Evolutionary conservation across 2,888 invertebrate species (phyloP), one percentile per base, ranked within the genome.

Genomic region (Allacma fusca): DNA sequence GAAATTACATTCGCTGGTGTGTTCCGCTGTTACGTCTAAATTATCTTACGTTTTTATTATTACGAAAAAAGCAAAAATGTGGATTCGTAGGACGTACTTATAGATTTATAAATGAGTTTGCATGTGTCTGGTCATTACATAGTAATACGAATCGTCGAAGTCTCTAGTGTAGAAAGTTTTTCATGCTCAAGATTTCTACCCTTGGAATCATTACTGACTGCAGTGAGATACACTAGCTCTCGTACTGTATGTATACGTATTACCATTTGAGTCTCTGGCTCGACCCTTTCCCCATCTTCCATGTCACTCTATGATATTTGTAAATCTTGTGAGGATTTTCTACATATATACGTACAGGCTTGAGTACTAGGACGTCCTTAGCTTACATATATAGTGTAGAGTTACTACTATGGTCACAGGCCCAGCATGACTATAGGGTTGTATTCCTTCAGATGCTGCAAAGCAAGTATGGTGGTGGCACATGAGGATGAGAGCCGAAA

Each of bases 281-380:
- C 34, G 68, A 69, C 68, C 68, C 68, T 69, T 69, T 69, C 40
- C 23, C 40, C n/a, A 19, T 69, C 68, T 69, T 40, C 43, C 40
- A 43, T 69, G 68, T 69, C 68, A 69, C 21, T 62, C 62, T 24
- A 40, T 69, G 68, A 43, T 69, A 69, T 69, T 69, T 69, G 40
- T 69, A 69, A 69, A 69, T 43, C 68, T 69, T 69, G 24, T 12
- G 62, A 57, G 71, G 26, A 50, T 26, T 50, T 57, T 70, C 43
- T 26, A 28, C n/a, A n/a, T 23, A 40, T 50, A 70, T 2, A 21
- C 21, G 34, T 50, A 50, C 2, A 34, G 50, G 5, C 1, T 62
- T 4, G 23, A 62, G 23, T 24, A 5, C 16, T 7, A 9, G 62
- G 2, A 4, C 62, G 23, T 62, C 23, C 62, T 13, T 62, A 62